Base-by-base conservation (phyloP, 2,888 invertebrate genomes). In the Catocala fraxini region DNA sequence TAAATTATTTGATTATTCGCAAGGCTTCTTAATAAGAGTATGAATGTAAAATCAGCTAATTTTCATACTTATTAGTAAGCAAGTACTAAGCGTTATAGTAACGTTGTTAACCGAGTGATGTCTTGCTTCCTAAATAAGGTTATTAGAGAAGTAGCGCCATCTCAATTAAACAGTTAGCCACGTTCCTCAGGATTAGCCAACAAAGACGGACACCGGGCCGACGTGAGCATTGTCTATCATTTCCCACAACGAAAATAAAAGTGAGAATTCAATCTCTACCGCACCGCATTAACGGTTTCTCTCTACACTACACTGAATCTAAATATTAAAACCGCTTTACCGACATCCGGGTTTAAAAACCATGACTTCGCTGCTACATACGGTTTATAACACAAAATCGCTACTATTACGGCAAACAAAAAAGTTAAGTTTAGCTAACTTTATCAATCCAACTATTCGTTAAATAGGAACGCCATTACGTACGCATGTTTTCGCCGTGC, bases 241-340 rank as follows among this genome's bases (percentile, higher is more conserved):
- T 79, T 79, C 75, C 65, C 79, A 90, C 85, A 86, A 76, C 77
- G 89, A 92, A 93, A 93, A 86, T 87, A 92, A 92, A 89, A 92
- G 92, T 92, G 88, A 88, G 87, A 86, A 89, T 89, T 85, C 85
- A 89, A 90, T 91, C 83, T 87, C 83, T 80, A 75, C 77, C 79
- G 75, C 72, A 68, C 63, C 70, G 78, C 77, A 83, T 84, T 89
- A 91, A 92, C 91, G 89, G 92, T 90, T 88, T 79, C 80, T 80
- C 72, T 82, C 73, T 77, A 87, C 88, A 87, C 83, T 84, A 90
- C 86, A 83, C 79, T 84, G 88, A 87, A 82, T 88, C 83, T 85
- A 84, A 87, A 89, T 87, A 89, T 89, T 87, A 89, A 87, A 87
- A 86, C 85, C 79, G 73, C 81, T 81, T 79, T 75, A 79, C 77